phyloP scores from a whole-genome alignment of 2,888 invertebrate species.

The Lasioglossum lativentre region DNA sequence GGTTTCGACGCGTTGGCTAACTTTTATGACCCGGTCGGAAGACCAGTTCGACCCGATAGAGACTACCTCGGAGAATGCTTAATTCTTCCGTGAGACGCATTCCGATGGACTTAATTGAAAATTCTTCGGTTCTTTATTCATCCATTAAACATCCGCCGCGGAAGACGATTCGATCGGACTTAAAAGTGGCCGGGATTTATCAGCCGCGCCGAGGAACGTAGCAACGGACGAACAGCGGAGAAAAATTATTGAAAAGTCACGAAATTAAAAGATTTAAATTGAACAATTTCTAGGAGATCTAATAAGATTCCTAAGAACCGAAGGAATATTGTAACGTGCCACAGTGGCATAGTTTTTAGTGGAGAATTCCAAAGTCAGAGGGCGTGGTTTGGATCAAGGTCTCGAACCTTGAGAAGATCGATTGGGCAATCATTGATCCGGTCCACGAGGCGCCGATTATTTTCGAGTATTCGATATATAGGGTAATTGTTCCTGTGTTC shows the following conservation, averaged over 20 bases:
- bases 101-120: conserved; percentile 15
- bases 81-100: conserved; percentile 15
- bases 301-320: not conserved
- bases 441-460: conserved; percentile 32
- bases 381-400: conserved; percentile 18
- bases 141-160: not conserved
- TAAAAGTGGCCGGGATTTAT: conserved; percentile 2
- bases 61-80: not conserved
- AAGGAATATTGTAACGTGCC: not conserved
- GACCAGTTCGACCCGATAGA: conserved; percentile 13
- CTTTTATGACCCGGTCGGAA: not conserved
- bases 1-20: not conserved
- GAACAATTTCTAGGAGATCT: not conserved
- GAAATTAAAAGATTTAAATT: not conserved
- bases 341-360: not conserved
- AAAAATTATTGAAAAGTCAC: no score
- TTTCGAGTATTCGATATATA: conserved; percentile 14
- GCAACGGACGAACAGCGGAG: not conserved
- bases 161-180: not conserved
- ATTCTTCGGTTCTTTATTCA: conserved; percentile 6
- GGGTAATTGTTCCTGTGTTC: not conserved
- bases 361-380: not conserved
- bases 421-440: conserved; percentile 33
- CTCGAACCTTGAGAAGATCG: conserved; percentile 28
- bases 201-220: not conserved